Evolutionary conservation across 2,797 vertebrate genomes (phyloP).

Genomic region (Pipistrellus pipistrellus): DNA sequence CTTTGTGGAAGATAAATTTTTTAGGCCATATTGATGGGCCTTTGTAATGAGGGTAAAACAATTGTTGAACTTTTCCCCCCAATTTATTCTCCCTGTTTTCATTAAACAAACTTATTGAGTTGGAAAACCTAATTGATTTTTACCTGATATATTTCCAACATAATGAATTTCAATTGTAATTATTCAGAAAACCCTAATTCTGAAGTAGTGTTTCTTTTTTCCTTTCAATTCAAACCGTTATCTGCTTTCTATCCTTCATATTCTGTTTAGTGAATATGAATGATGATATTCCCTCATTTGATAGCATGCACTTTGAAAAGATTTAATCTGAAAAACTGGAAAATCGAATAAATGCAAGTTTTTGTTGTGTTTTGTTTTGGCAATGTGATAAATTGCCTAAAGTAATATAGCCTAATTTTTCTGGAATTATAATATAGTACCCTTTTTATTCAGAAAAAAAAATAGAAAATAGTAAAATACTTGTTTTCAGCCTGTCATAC

Average conservation of each 20-base stretch:
- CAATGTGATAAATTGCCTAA: neutral
- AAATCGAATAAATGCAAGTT: neutral
- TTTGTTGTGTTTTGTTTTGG: neutral
- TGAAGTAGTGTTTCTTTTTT: neutral
- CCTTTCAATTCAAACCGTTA: neutral
- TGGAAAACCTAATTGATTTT: constrained; percentile 65
- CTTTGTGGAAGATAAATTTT: constrained; percentile 72
- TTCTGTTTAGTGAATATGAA: neutral
- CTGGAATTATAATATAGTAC: neutral
- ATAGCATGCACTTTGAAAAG: neutral
- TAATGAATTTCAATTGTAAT: constrained; percentile 56
- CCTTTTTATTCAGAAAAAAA: neutral
- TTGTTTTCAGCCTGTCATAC: neutral
- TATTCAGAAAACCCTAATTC: constrained; percentile 58
- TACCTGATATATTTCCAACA: constrained; percentile 21
- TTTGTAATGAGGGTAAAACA: constrained; percentile 69
- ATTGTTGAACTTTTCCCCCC: constrained; percentile 20
- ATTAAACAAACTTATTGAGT: constrained; percentile 69
- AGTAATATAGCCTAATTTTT: neutral
- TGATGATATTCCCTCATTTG: neutral
- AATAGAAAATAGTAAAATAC: neutral
- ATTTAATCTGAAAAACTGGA: neutral
- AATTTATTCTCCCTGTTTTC: constrained; percentile 53
- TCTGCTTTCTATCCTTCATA: neutral
- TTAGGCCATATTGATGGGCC: constrained; percentile 32